phyloP scores from a whole-genome alignment of 2,888 invertebrate genomes.

The Drosophila mimica region DNA sequence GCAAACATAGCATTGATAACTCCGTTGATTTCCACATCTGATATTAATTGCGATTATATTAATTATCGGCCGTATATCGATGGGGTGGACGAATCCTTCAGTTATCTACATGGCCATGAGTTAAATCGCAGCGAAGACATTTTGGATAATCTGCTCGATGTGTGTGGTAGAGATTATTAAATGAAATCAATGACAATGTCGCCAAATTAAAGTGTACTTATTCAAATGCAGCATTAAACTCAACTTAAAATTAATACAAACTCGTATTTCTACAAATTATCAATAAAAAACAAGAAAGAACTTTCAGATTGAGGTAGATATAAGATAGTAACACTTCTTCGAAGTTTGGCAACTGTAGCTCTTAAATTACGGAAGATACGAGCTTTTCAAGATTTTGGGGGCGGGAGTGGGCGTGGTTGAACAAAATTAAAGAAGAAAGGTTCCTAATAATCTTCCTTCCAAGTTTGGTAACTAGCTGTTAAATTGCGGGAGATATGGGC shows the following conservation, averaged over 20 bases:
- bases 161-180: slow-evolving; percentile 81
- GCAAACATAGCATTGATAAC: slow-evolving; percentile 20
- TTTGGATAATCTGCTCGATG: slow-evolving; percentile 81
- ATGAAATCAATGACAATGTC: slow-evolving; percentile 54
- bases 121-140: slow-evolving; percentile 77
- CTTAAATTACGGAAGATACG: no score
- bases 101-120: slow-evolving; percentile 77
- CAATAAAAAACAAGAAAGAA: neutral
- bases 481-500: no score
- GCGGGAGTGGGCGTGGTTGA: no score
- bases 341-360: no score
- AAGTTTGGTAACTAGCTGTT: no score
- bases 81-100: slow-evolving; percentile 81
- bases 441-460: no score
- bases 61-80: slow-evolving; percentile 78
- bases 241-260: neutral
- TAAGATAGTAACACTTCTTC: no score
- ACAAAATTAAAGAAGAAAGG: no score
- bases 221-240: slow-evolving; percentile 3
- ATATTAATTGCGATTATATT: slow-evolving; percentile 54
- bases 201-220: slow-evolving; percentile 23
- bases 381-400: no score
- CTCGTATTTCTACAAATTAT: neutral
- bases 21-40: slow-evolving; percentile 27
- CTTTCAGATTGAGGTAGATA: no score